These are phyloP conservation scores for Gymnosoma rotundatum DNA, from an alignment of 2,888 invertebrate genomes.

Conservation along the genomic window DNA sequence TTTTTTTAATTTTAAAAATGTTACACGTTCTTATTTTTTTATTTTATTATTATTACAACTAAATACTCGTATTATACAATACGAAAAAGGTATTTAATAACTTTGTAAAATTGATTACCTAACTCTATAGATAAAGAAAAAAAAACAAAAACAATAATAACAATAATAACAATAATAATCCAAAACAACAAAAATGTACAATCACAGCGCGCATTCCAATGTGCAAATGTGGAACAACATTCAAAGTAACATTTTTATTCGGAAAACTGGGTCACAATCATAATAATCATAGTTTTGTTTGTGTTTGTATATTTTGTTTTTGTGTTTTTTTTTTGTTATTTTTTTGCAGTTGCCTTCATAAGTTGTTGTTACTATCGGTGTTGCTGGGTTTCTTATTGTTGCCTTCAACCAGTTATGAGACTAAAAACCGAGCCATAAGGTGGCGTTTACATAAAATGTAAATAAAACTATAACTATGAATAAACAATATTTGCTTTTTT, in stretches of 20 bases:
- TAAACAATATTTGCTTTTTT: constrained; percentile 25
- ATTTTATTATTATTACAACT: constrained; percentile 2
- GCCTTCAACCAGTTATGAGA: constrained; percentile 39
- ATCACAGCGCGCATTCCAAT: constrained; percentile 65
- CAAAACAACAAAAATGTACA: constrained; percentile 44
- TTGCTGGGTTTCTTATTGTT: constrained; percentile 28
- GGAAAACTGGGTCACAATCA: constrained; percentile 69
- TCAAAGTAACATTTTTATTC: constrained; percentile 67
- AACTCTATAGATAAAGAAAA: constrained; percentile 38
- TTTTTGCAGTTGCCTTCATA: background rate
- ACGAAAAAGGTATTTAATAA: constrained; percentile 60
- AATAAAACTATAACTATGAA: constrained; percentile 51
- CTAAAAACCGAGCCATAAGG: constrained; percentile 44
- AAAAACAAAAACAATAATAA: background rate
- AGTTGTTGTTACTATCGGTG: constrained; percentile 7
- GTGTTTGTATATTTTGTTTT: constrained; percentile 14
- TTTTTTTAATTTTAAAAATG: background rate
- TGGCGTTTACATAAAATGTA: constrained; percentile 57
- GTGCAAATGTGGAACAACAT: constrained; percentile 70
- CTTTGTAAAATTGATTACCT: constrained; percentile 51
- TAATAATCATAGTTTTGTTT: constrained; percentile 55
- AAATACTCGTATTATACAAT: constrained; percentile 38
- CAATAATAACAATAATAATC: constrained; percentile 24
- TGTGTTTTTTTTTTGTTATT: constrained; percentile 21
- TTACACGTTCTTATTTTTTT: constrained; percentile 3